Evolutionary conservation across 2,797 vertebrate genomes (phyloP).

Genomic region (Acanthis flammea): DNA sequence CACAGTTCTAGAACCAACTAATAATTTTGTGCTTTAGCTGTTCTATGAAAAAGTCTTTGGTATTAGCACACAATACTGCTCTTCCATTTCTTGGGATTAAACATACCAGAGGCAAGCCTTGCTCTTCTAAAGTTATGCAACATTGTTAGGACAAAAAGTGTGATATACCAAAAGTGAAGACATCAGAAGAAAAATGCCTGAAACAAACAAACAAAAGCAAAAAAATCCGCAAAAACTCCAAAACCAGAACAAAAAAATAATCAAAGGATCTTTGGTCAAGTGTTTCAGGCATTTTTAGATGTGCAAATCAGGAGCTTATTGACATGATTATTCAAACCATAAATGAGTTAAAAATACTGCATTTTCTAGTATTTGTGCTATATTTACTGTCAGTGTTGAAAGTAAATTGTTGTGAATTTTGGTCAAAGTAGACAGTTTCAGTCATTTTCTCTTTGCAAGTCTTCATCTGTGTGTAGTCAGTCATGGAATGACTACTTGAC

Average conservation of each 20-base stretch:
- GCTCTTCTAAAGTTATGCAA: background rate
- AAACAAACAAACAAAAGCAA: background rate
- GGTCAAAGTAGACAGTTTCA: background rate
- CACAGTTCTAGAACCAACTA: background rate
- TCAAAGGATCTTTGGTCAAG: fast-evolving
- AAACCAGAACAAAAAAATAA: background rate
- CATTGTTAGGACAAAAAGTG: background rate
- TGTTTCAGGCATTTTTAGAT: background rate
- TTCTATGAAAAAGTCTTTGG: background rate
- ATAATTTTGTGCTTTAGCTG: background rate
- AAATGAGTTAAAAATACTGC: background rate
- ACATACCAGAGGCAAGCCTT: background rate
- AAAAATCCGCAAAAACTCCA: fast-evolving
- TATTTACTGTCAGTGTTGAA: background rate
- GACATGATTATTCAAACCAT: background rate
- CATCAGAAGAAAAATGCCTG: background rate
- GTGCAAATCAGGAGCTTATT: background rate
- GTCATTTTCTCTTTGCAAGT: background rate
- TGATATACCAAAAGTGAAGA: background rate
- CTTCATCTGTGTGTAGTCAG: background rate
- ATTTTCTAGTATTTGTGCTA: background rate
- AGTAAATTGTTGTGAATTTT: background rate
- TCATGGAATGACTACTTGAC: background rate
- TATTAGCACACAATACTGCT: background rate
- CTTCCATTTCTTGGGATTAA: background rate